Evolutionary conservation across 2,888 invertebrate species (phyloP).

Genomic region (Urechis unicinctus): DNA sequence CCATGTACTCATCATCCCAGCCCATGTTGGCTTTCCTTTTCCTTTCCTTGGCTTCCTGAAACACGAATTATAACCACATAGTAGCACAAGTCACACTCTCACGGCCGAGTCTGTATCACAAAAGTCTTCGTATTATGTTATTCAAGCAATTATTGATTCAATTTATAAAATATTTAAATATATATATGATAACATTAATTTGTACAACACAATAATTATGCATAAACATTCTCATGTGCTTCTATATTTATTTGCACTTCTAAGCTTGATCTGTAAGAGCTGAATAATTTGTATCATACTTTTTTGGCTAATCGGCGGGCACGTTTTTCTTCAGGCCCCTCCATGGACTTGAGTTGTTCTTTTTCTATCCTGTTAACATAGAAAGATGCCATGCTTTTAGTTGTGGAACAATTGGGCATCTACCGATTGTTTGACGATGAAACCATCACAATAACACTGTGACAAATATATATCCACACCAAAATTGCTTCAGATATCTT

Average conservation of each 20-base stretch:
- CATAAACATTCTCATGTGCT: no score
- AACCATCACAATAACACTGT: no score
- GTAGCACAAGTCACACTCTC: not conserved
- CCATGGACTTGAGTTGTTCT: slow-evolving; percentile 67
- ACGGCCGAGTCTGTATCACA: no score
- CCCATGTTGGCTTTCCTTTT: slow-evolving; percentile 84
- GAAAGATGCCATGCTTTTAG: no score
- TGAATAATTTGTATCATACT: slow-evolving; percentile 19
- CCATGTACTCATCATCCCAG: slow-evolving; percentile 91
- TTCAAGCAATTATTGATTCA: not conserved
- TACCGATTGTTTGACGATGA: no score
- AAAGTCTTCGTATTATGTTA: no score
- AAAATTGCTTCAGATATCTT: no score
- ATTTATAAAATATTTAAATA: slow-evolving; percentile 10
- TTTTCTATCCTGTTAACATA: slow-evolving; percentile 34
- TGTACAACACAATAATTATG: no score
- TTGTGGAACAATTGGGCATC: no score
- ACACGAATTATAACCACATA: slow-evolving; percentile 3
- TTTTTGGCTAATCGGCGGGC: slow-evolving; percentile 80
- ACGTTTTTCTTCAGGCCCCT: slow-evolving; percentile 92
- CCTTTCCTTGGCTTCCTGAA: slow-evolving; percentile 73
- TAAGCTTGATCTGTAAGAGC: no score
- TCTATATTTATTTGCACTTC: no score
- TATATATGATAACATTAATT: not conserved
- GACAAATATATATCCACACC: no score